Conservation (phyloP, 1,140 invertebrate genomes). For the Doryteuthis pealeii region DNA sequence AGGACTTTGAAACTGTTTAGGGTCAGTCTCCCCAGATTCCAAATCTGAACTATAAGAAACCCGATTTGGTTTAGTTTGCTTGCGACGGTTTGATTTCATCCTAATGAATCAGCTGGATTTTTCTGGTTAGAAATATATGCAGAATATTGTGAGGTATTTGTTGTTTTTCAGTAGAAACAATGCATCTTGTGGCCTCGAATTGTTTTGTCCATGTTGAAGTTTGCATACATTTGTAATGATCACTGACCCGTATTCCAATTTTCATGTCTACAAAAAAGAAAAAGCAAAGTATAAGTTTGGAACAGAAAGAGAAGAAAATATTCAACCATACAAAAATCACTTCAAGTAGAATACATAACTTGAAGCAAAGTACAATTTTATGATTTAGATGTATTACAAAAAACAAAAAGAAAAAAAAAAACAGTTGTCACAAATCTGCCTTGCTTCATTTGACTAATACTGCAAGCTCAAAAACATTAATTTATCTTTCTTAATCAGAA, state of each 20-base stretch:
- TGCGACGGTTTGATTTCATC: conserved; percentile 55
- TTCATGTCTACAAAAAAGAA: conserved; percentile 11
- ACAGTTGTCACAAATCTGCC: too few relatives aligned
- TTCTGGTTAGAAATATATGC: conserved; percentile 4
- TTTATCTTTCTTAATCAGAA: too few relatives aligned
- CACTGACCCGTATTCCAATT: conserved; percentile 15
- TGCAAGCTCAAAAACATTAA: too few relatives aligned
- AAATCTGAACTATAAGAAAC: conserved; percentile 42
- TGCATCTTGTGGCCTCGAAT: conserved; percentile 11
- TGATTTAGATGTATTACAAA: too few relatives aligned
- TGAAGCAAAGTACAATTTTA: too few relatives aligned
- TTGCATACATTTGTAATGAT: conserved; percentile 10
- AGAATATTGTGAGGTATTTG: conserved; percentile 10
- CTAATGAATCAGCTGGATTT: conserved; percentile 15
- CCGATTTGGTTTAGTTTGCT: conserved; percentile 58
- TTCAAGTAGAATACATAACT: too few relatives aligned
- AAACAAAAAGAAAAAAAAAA: too few relatives aligned
- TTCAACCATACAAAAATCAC: too few relatives aligned
- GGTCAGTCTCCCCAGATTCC: conserved; percentile 27
- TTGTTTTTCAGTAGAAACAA: conserved; percentile 3
- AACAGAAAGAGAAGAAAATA: too few relatives aligned
- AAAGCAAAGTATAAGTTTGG: neutral
- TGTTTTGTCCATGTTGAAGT: conserved; percentile 7
- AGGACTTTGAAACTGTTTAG: conserved; percentile 26
- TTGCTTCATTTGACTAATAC: too few relatives aligned